Percentiles rank a stretch among this genome's conserved stretches.
phyloP scores from a whole-genome alignment of 2,797 vertebrate genomes.

The Acipenser oxyrinchus region DNA sequence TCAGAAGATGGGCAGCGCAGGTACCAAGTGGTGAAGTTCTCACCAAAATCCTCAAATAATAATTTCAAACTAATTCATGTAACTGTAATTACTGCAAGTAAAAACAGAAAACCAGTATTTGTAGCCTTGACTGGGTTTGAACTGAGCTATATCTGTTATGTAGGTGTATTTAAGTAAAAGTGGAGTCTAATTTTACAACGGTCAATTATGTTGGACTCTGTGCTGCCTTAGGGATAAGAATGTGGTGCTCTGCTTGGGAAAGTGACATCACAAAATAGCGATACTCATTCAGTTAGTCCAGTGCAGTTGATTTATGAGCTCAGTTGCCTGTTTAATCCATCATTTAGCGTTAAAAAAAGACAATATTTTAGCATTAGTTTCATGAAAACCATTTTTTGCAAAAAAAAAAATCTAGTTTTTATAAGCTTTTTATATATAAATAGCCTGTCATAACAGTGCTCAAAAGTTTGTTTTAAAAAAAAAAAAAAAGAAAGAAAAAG shows the following conservation, averaged over 20 bases:
- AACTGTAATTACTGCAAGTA: constrained; percentile 74
- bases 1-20: constrained; percentile 45
- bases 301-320: constrained; percentile 51
- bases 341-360: constrained; percentile 71
- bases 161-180: constrained; percentile 67
- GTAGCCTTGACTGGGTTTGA: constrained; percentile 64
- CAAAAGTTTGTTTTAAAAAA: constrained; percentile 54
- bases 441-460: constrained; percentile 75
- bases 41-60: constrained; percentile 47
- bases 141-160: constrained; percentile 64
- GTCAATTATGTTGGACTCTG: constrained; percentile 63
- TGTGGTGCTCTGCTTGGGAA: constrained; percentile 61
- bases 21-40: constrained; percentile 44
- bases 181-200: constrained; percentile 67
- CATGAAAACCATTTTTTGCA: constrained; percentile 67
- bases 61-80: constrained; percentile 60
- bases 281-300: constrained; percentile 63
- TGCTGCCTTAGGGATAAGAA: constrained; percentile 67
- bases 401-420: constrained; percentile 88
- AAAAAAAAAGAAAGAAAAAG: constrained; percentile 19
- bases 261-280: constrained; percentile 64
- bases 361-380: constrained; percentile 72
- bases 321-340: constrained; percentile 60
- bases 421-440: constrained; percentile 89
- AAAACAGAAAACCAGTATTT: constrained; percentile 57